These are phyloP conservation scores for Drosophila insularis DNA, from an alignment of 1,140 invertebrate genomes.

Conservation along the genomic window DNA sequence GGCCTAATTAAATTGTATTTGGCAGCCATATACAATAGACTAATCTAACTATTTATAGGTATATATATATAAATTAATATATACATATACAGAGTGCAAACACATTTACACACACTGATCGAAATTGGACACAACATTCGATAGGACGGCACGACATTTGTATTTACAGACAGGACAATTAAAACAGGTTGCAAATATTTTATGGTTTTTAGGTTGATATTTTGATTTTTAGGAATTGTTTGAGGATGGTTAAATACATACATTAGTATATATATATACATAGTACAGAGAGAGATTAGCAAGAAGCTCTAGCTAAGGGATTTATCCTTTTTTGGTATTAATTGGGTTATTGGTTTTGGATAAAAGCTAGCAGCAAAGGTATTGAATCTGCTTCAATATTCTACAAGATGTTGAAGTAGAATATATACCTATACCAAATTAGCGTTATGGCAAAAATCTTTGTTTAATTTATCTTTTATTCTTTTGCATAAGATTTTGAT, in stretches of 20 bases:
- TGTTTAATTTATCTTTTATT: neutral
- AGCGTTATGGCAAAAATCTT: conserved; percentile 5
- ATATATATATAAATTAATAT: conserved; percentile 27
- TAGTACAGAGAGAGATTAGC: conserved; percentile 56
- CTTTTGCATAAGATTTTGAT: neutral
- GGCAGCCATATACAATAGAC: conserved; percentile 58
- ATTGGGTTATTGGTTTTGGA: conserved; percentile 18
- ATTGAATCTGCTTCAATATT: conserved; percentile 20
- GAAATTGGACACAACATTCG: conserved; percentile 39
- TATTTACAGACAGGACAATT: conserved; percentile 67
- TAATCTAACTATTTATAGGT: conserved; percentile 49
- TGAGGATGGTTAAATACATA: conserved; percentile 17
- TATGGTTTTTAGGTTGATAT: neutral
- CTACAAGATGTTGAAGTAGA: conserved; percentile 8
- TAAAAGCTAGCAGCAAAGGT: conserved; percentile 3
- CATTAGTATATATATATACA: conserved; percentile 39
- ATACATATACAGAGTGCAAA: conserved; percentile 65
- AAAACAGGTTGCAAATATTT: neutral
- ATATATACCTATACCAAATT: conserved; percentile 13
- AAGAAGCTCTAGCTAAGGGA: conserved; percentile 47
- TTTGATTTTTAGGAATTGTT: neutral
- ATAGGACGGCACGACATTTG: conserved; percentile 36
- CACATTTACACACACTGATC: conserved; percentile 59
- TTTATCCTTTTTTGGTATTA: conserved; percentile 38
- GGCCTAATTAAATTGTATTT: conserved; percentile 56